Base-by-base conservation (phyloP, 2,113 vertebrate species). In the Syngnathus scovelli region DNA sequence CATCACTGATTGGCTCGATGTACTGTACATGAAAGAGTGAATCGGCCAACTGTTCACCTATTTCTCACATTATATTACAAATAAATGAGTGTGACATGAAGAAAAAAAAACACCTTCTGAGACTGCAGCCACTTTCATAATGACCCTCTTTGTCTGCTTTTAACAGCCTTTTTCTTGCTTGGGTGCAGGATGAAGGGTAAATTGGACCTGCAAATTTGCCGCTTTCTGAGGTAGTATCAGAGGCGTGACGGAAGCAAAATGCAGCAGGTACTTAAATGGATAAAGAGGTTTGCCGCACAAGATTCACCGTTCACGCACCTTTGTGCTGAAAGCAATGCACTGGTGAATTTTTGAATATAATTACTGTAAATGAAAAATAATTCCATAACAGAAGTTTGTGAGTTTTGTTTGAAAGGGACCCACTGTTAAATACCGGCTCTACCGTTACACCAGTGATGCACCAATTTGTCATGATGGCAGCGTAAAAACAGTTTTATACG, bases 321-420 rank as follows among this genome's bases (percentile, higher is more conserved):
- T 33, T 2, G 13, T 58, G 23, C 6, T 58, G 13, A 36, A 58
- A 58, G 55, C 12, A 36, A 15, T 58, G 27, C 13, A 33, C 23
- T 36, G 11, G 21, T 5, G 27, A 36, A 13, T 36, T 27, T 15
- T 36, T 11, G 11, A 27, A 58, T 36, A 58, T 56, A 6, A 36
- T 33, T 16, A 54, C 51, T 23, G 23, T 11, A 5, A 15, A 58
- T 33, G 55, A 58, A 58, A 16, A 15, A 13, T 27, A 36, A 58
- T 36, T 5, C 55, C 55, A 33, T 15, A 58, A 44, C 16, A 36
- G 15, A 6, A 9, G 7, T n/a, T 19, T 51, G 48, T 38, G 0
- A 2, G 33, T 51, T 58, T 61, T 56, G 66, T 61, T 49, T 60
- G 11, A 68, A 44, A 79, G 59, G 65, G 13, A 3, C 55, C 55